Conservation (phyloP, 2,888 invertebrate species). For the Doris montereyensis region DNA sequence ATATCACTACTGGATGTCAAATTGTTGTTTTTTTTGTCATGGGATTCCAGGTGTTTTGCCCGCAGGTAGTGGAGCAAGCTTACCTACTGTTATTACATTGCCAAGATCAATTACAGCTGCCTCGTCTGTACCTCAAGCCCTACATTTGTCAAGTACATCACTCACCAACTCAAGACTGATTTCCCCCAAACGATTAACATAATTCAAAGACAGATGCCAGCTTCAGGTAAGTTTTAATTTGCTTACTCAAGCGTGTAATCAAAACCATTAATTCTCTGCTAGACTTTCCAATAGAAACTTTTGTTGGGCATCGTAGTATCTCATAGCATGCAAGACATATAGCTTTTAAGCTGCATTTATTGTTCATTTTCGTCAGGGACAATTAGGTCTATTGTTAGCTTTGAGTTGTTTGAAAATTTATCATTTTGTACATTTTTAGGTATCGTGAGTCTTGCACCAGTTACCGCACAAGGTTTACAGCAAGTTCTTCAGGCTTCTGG, state of each 20-base stretch:
- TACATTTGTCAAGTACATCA: slow-evolving; percentile 37
- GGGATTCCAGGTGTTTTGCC: slow-evolving; percentile 34
- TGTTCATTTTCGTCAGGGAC: no score
- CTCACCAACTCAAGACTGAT: slow-evolving; percentile 36
- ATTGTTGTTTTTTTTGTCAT: background rate
- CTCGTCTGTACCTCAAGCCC: slow-evolving; percentile 29
- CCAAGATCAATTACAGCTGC: slow-evolving; percentile 26
- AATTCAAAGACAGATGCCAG: slow-evolving; percentile 43
- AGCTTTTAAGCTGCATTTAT: no score
- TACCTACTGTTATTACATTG: slow-evolving; percentile 28
- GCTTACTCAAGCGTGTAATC: background rate
- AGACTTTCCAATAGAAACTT: background rate
- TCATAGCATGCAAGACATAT: no score
- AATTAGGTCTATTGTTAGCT: background rate
- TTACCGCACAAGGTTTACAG: slow-evolving; percentile 42
- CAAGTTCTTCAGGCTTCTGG: slow-evolving; percentile 42
- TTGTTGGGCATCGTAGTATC: background rate
- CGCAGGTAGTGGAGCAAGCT: slow-evolving; percentile 31
- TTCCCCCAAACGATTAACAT: slow-evolving; percentile 42
- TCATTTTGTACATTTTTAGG: slow-evolving; percentile 34
- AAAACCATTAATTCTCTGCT: no score
- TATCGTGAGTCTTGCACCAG: slow-evolving; percentile 43
- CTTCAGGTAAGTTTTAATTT: slow-evolving; percentile 38
- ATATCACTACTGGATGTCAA: no score
- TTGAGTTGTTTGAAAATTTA: background rate